Base-by-base conservation (phyloP, 2,113 vertebrate genomes). In the Etheostoma spectabile region DNA sequence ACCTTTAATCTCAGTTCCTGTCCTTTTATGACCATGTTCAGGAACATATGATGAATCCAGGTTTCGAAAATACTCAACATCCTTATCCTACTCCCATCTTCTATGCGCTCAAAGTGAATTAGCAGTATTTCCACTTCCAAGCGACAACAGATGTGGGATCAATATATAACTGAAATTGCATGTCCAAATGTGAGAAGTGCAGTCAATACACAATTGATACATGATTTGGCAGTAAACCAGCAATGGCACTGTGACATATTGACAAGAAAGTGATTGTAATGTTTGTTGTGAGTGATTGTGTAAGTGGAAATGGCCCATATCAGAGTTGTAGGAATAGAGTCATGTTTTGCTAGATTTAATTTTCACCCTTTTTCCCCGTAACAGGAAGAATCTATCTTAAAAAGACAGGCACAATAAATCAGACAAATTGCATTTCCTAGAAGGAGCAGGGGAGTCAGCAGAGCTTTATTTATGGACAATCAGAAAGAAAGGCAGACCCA, bases 351-450 rank as follows among this genome's bases (percentile, higher is more conserved):
- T 57, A 60, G 57, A 75, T 85, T 80, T 61, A 0, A 76, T 89
- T 82, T 62, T 68, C 79, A 62, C 42, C 35, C 22, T 4, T 13
- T 83, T 62, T 63, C 53, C 42, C 16, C 11, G n/a, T 14, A 52
- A 77, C 48, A 63, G 46, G 56, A 62, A 61, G 33, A 70, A 24
- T 80, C 51, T 62, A 24, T 86, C 61, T 88, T 51, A 42, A 76
- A 83, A 66, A 84, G 79, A 78, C 46, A 53, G 74, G 14, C 46
- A 55, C 77, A 30, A 82, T 92, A 88, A 79, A 85, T 91, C 90
- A 86, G 74, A 66, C 63, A 76, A 74, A 88, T 80, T 85, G 65
- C 19, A 79, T 91, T 91, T 89, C 85, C 77, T 78, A 24, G 69
- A 87, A 86, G 52, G 51, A 74, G 59, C 73, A 11, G 74, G 24